Base-by-base conservation (phyloP, 1,140 invertebrate species). In the Microplitis demolitor region DNA sequence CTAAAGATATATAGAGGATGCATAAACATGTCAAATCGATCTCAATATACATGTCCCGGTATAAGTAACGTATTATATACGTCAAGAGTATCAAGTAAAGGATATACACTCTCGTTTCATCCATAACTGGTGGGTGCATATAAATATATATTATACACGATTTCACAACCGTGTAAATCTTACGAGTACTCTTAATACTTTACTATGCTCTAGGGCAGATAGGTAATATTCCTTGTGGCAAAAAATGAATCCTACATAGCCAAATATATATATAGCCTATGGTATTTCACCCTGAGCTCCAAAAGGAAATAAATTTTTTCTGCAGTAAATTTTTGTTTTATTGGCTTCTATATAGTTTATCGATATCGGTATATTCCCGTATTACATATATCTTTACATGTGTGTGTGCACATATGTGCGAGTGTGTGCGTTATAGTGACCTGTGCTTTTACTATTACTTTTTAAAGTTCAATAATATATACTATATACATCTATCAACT, bases 141-240 rank as follows among this genome's bases (percentile, higher is more conserved):
- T 45, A 11, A 9, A 45, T 45, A 11, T 45, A 45, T 74, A 70
- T 78, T 73, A 76, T 77, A 39, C 72, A 66, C 69, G 75, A 77
- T 76, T 82, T 81, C 81, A 82, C 76, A 78, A 68, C 76, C 33
- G 73, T 76, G 74, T 77, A 79, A 80, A 81, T 81, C 74, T 73
- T 73, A 71, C 62, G 72, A 58, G 66, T 63, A 72, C 75, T 61
- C 72, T 81, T 78, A 81, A 82, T 82, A 81, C 77, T 81, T 81
- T 71, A 80, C 37, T 53, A 37, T 45, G 35, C 68, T 24, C 54
- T 24, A 33, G 69, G 62, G 60, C 68, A 53, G 62, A 53, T 74
- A 60, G 74, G 73, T 74, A 69, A 78, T 71, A 71, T 71, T 61
- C 60, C 60, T 60, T 50, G 34, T 11, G 45, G 61, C 53, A 63